Conservation (phyloP, 2,888 invertebrate species). For the Nowickia ferox region DNA sequence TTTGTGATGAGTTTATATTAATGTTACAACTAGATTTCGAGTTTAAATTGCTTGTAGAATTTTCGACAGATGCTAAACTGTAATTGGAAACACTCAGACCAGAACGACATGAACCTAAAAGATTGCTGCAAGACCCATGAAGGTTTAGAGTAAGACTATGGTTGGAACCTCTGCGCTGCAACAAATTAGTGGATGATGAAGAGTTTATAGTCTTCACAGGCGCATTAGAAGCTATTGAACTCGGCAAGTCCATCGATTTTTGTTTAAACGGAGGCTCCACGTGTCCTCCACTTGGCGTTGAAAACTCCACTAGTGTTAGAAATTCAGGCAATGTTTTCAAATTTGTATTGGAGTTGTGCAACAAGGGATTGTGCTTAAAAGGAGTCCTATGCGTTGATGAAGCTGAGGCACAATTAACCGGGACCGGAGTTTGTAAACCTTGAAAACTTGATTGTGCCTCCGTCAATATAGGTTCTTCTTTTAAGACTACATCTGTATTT, state of each 20-base stretch:
- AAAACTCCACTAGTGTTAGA: constrained; percentile 87
- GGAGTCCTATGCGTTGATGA: constrained; percentile 68
- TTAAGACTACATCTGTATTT: constrained; percentile 60
- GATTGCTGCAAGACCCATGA: constrained; percentile 84
- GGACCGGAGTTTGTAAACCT: constrained; percentile 56
- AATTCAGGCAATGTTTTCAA: constrained; percentile 89
- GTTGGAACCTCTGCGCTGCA: constrained; percentile 86
- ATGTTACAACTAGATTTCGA: constrained; percentile 80
- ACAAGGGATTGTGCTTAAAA: constrained; percentile 78
- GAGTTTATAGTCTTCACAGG: constrained; percentile 67
- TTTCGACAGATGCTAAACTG: constrained; percentile 84
- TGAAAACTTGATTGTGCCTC: constrained; percentile 52
- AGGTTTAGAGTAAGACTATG: constrained; percentile 86
- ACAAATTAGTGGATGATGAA: constrained; percentile 78
- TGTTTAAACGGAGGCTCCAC: constrained; percentile 77
- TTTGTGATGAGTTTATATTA: constrained; percentile 72
- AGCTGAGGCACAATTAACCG: constrained; percentile 60
- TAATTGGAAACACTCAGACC: constrained; percentile 84
- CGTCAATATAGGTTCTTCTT: constrained; percentile 54
- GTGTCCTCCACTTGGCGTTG: constrained; percentile 71
- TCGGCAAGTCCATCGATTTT: constrained; percentile 78
- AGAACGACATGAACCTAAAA: constrained; percentile 78
- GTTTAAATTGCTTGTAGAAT: constrained; percentile 75
- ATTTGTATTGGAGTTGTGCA: constrained; percentile 86
- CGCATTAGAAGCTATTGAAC: constrained; percentile 46